Conservation (phyloP, 2,113 vertebrate genomes). For the Amblyornis subalaris region DNA sequence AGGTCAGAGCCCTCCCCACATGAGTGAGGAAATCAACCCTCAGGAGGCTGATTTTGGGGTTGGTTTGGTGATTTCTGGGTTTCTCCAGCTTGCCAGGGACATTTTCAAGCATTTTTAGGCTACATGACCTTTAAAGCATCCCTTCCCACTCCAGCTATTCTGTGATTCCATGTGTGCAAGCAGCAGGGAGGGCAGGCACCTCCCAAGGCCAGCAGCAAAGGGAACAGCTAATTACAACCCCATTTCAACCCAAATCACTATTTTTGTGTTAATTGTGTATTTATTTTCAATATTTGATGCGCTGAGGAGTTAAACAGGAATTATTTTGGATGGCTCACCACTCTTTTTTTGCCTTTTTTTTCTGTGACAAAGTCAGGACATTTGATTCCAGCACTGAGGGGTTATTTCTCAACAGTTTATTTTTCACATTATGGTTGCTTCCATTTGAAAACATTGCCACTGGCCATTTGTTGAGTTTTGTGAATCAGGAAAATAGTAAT, state of each 20-base stretch:
- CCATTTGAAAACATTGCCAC: background rate
- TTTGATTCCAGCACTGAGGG: background rate
- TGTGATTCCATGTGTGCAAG: background rate
- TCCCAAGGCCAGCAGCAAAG: background rate
- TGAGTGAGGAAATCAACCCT: background rate
- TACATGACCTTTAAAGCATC: background rate
- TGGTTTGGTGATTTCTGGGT: background rate
- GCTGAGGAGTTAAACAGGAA: background rate
- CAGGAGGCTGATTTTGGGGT: background rate
- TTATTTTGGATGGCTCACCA: background rate
- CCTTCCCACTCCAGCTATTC: background rate
- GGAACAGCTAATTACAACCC: background rate
- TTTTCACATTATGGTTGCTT: background rate
- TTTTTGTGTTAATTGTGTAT: background rate
- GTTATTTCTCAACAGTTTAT: constrained; percentile 22
- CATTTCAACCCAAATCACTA: background rate
- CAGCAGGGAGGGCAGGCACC: background rate
- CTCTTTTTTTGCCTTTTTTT: background rate
- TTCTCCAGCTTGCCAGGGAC: background rate
- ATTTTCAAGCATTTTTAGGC: background rate
- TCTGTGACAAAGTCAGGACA: background rate
- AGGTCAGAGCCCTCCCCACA: rapidly evolving
- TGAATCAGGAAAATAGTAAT: background rate
- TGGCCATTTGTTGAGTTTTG: constrained; percentile 4
- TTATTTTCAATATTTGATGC: background rate